A percentile compares a stretch with the other conserved stretches of the same genome.
phyloP scores from a whole-genome alignment of 2,797 vertebrate species.

The Fistularia commersonii region DNA sequence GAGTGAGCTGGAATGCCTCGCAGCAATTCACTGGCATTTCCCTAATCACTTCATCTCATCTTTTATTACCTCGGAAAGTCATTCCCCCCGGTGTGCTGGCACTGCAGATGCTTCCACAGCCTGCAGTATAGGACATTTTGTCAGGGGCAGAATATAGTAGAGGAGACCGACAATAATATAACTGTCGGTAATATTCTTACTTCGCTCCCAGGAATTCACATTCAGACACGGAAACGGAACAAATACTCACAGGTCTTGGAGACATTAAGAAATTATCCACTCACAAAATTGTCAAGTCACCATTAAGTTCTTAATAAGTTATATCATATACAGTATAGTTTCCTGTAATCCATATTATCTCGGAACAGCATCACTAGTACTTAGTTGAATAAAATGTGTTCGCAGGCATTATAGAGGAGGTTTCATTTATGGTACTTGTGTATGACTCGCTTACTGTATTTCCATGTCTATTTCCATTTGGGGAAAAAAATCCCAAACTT shows the following conservation, averaged over 20 bases:
- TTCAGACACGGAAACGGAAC: slow-evolving; percentile 26
- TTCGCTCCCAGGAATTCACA: slow-evolving; percentile 48
- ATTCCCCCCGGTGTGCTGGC: slow-evolving; percentile 42
- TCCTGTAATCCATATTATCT: slow-evolving; percentile 15
- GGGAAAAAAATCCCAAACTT: no score
- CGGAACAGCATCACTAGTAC: slow-evolving; percentile 8
- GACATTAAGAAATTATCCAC: slow-evolving; percentile 31
- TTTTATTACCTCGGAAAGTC: slow-evolving; percentile 66
- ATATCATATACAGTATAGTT: neutral
- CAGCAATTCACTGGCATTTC: slow-evolving; percentile 64
- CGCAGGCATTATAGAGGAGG: no score
- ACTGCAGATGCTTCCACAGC: slow-evolving; percentile 56
- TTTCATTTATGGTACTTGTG: no score
- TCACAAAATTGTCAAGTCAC: slow-evolving; percentile 20
- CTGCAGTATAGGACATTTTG: slow-evolving; percentile 54
- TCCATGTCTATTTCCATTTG: no score
- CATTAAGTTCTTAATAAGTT: slow-evolving; percentile 10
- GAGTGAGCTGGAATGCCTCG: slow-evolving; percentile 43
- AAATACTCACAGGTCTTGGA: slow-evolving; percentile 25
- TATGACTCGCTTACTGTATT: no score
- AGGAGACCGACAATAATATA: slow-evolving; percentile 39
- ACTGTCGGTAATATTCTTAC: slow-evolving; percentile 48
- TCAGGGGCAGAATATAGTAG: slow-evolving; percentile 43
- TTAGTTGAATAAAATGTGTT: neutral
- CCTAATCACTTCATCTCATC: slow-evolving; percentile 68